Conservation (phyloP, 2,113 vertebrate genomes). For the Naja naja region DNA sequence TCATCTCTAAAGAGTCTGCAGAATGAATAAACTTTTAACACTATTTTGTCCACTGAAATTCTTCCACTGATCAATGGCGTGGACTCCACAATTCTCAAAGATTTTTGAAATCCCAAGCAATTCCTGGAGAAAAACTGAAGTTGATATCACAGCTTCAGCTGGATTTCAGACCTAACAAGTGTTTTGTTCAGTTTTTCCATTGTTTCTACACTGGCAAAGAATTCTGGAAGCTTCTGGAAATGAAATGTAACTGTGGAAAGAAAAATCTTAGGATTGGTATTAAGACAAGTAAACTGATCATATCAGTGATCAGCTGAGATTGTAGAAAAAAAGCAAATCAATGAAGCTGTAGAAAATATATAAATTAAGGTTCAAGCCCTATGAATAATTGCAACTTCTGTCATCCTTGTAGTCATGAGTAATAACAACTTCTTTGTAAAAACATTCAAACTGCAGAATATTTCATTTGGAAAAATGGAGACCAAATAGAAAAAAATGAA, state of each 20-base stretch:
- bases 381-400: not conserved
- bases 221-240: constrained; percentile 1
- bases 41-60: constrained; percentile 73
- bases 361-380: not conserved
- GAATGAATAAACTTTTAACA: constrained; percentile 84
- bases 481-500: not conserved
- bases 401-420: not conserved
- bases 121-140: constrained; percentile 40
- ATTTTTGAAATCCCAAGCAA: constrained; percentile 34
- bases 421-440: not conserved
- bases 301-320: not conserved
- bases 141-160: constrained; percentile 29
- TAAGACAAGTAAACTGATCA: not conserved
- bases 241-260: not conserved
- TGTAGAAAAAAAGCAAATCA: not conserved
- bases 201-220: constrained; percentile 9
- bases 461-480: not conserved
- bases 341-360: not conserved
- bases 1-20: constrained; percentile 87
- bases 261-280: accelerated
- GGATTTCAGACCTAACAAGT: constrained; percentile 2
- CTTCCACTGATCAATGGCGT: constrained; percentile 69
- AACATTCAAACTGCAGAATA: not conserved
- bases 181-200: not conserved
- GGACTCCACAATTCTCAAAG: constrained; percentile 49